Evolutionary conservation across 2,888 invertebrate genomes (phyloP).

Genomic region (Orthonevra nobilis): DNA sequence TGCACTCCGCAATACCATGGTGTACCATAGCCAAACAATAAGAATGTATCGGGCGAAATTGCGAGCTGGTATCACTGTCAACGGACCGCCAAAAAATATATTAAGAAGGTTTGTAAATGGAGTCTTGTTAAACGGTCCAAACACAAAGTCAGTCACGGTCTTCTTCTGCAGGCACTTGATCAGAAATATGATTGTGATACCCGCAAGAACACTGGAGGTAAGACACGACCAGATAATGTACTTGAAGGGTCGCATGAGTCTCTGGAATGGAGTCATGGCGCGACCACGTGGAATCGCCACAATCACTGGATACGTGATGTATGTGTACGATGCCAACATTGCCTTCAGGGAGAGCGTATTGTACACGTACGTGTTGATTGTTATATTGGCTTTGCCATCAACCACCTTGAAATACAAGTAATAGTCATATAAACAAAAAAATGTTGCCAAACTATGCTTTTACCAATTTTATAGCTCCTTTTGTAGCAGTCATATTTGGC

Average conservation of each 20-base stretch:
- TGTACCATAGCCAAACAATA: slow-evolving; percentile 74
- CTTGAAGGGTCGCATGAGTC: slow-evolving; percentile 75
- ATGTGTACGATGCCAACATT: slow-evolving; percentile 74
- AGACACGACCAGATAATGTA: slow-evolving; percentile 75
- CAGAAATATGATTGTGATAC: slow-evolving; percentile 69
- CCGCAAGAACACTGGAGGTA: slow-evolving; percentile 71
- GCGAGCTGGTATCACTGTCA: slow-evolving; percentile 72
- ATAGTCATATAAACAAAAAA: not conserved
- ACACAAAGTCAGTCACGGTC: slow-evolving; percentile 71
- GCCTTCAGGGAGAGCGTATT: slow-evolving; percentile 66
- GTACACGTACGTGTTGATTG: slow-evolving; percentile 74
- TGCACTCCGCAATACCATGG: slow-evolving; percentile 75
- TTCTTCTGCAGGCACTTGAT: slow-evolving; percentile 70
- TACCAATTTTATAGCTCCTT: slow-evolving; percentile 75
- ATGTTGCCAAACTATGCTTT: not conserved
- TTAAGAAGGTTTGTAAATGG: slow-evolving; percentile 74
- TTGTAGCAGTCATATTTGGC: slow-evolving; percentile 74
- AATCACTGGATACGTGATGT: slow-evolving; percentile 73
- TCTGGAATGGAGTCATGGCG: slow-evolving; percentile 73
- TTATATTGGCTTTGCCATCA: slow-evolving; percentile 74
- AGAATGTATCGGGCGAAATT: slow-evolving; percentile 77
- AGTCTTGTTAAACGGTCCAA: slow-evolving; percentile 73
- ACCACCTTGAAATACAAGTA: slow-evolving; percentile 71
- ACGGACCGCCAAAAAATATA: slow-evolving; percentile 73
- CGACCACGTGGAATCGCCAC: slow-evolving; percentile 74